Evolutionary conservation across 2,888 invertebrate species (phyloP), one percentile per base, ranked within the genome.

Genomic region (Poecilobothrus nobilitatus): DNA sequence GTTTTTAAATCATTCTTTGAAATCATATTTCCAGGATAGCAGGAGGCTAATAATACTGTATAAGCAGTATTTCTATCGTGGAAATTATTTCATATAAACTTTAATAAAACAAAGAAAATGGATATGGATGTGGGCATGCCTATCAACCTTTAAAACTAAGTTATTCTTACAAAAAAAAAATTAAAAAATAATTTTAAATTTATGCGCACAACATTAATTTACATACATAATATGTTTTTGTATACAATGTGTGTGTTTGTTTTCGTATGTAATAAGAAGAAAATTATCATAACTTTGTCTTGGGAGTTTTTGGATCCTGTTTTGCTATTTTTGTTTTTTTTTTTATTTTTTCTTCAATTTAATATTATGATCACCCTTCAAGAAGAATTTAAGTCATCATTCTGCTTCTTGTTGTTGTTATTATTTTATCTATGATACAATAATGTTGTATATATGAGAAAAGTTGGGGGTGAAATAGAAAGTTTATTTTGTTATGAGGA

Each of bases 281-380:
- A 44, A 44, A 44, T 44, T 44, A 44, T 44, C 44, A 44, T 44
- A 44, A 44, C 44, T 44, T 44, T 44, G 44, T 44, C 44, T 44
- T 44, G 44, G 12, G n/a, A 15, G 44, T 44, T 44, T 44, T 44
- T 34, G 44, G 44, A 12, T 9, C 3, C 12, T 44, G 34, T 44
- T 7, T n/a, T n/a, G n/a, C n/a, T n/a, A n/a, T n/a, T 6, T 44
- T 44, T 44, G 44, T 44, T 44, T 44, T 44, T 12, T 44, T 15
- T 44, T 44, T 44, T 37, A n/a, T n/a, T 12, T 44, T 9, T 44
- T 44, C 12, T 9, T 44, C 9, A 44, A 44, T 44, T 44, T 44
- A 44, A 44, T 44, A 44, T 15, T 44, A 44, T 44, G 44, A 44
- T 44, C 44, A 44, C 44, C 44, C 44, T 44, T 44, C 44, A 44